These are phyloP conservation scores for Orycteropus afer DNA, from an alignment of 2,113 vertebrate species.

Conservation along the genomic window DNA sequence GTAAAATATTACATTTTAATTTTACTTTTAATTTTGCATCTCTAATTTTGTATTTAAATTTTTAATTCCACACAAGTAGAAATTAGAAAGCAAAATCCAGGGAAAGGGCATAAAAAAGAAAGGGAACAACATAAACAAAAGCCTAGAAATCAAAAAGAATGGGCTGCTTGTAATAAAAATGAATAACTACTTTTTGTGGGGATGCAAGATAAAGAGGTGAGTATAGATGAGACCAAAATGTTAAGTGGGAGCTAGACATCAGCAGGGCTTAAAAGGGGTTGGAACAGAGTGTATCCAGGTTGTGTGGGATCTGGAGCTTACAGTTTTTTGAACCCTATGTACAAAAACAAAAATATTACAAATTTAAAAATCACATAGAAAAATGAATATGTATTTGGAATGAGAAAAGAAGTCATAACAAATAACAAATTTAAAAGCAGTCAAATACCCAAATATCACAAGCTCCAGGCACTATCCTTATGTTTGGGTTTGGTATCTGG, in stretches of 20 bases:
- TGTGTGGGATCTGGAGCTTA: not conserved
- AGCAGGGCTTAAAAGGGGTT: not conserved
- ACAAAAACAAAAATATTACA: not conserved
- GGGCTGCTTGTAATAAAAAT: not conserved
- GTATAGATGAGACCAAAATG: not conserved
- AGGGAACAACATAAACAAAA: not conserved
- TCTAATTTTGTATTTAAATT: too few relatives aligned
- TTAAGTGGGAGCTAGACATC: not conserved
- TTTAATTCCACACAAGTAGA: too few relatives aligned
- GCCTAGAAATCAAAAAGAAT: not conserved
- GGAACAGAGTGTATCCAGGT: not conserved
- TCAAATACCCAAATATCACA: not conserved
- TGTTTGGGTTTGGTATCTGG: fast-evolving
- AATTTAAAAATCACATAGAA: not conserved
- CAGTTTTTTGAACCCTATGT: not conserved
- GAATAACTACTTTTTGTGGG: not conserved
- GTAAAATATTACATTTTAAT: too few relatives aligned
- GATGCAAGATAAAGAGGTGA: not conserved
- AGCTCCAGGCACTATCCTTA: not conserved
- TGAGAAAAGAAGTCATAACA: not conserved
- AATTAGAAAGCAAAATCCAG: slow-evolving; percentile 1
- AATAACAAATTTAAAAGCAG: slow-evolving; percentile 19
- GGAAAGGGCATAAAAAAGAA: not conserved
- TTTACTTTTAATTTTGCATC: too few relatives aligned
- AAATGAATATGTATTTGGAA: not conserved